phyloP scores from a whole-genome alignment of 2,797 vertebrate genomes.

The Chanos chanos region DNA sequence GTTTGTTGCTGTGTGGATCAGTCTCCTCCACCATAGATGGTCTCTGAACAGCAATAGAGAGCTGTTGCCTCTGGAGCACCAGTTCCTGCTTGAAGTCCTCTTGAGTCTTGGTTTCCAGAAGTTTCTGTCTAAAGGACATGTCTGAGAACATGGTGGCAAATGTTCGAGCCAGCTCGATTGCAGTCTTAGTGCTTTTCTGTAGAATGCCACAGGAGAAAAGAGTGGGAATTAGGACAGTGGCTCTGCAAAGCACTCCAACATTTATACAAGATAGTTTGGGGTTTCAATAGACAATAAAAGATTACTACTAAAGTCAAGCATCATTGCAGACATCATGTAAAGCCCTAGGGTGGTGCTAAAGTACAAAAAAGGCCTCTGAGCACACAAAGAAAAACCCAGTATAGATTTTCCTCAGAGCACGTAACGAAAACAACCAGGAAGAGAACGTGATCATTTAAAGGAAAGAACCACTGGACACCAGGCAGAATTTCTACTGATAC shows the following conservation, averaged over 20 bases:
- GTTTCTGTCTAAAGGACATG: constrained; percentile 88
- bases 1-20: constrained; percentile 65
- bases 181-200: constrained; percentile 95
- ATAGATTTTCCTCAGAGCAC: no score
- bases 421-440: background rate
- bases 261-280: background rate
- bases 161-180: constrained; percentile 83
- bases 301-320: no score
- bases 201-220: constrained; percentile 1
- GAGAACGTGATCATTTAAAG: no score
- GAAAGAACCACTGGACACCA: background rate
- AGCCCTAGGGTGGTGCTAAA: no score
- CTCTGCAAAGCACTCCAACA: background rate
- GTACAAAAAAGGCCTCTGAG: no score
- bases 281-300: no score
- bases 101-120: constrained; percentile 81
- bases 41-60: constrained; percentile 67
- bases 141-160: constrained; percentile 93
- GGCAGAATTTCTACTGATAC: no score
- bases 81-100: constrained; percentile 93
- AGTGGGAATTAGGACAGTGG: background rate
- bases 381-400: no score
- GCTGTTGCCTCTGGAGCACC: constrained; percentile 78
- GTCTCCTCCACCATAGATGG: constrained; percentile 61
- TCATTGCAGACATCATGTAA: no score